A percentile compares a stretch with the other conserved stretches of the same genome.
phyloP scores from a whole-genome alignment of 2,888 invertebrate species.

The Romanomermis culicivorax region DNA sequence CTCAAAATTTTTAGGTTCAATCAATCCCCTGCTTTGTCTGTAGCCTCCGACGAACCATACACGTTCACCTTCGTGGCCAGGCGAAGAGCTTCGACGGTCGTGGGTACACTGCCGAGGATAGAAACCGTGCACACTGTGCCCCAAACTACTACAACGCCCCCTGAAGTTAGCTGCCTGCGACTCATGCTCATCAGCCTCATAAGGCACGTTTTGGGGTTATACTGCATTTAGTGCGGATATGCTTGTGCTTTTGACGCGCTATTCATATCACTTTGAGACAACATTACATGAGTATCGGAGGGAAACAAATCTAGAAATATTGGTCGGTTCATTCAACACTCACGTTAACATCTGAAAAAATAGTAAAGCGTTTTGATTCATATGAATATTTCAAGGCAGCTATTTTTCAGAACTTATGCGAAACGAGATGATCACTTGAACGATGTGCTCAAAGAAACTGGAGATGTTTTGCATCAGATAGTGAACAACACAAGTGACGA shows the following conservation, averaged over 20 bases:
- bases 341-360: too few species aligned
- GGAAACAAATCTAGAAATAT: too few species aligned
- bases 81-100: slow-evolving; percentile 26
- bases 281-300: too few species aligned
- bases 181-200: neutral
- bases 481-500: slow-evolving; percentile 16
- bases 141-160: neutral
- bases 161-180: slow-evolving; percentile 1
- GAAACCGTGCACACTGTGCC: neutral
- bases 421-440: neutral
- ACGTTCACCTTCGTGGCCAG: slow-evolving; percentile 23
- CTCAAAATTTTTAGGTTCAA: too few species aligned
- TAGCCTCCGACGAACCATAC: slow-evolving; percentile 13
- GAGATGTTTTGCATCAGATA: slow-evolving; percentile 23
- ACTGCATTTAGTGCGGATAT: too few species aligned
- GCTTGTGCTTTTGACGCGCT: too few species aligned
- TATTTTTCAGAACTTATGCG: neutral
- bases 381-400: too few species aligned
- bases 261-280: too few species aligned
- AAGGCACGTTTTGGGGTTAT: too few species aligned
- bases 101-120: neutral
- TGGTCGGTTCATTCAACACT: too few species aligned
- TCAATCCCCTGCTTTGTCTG: slow-evolving; percentile 3
- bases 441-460: slow-evolving; percentile 8
- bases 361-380: too few species aligned